Evolutionary conservation across 2,797 vertebrate genomes (phyloP).

Genomic region (Borostomias antarcticus): DNA sequence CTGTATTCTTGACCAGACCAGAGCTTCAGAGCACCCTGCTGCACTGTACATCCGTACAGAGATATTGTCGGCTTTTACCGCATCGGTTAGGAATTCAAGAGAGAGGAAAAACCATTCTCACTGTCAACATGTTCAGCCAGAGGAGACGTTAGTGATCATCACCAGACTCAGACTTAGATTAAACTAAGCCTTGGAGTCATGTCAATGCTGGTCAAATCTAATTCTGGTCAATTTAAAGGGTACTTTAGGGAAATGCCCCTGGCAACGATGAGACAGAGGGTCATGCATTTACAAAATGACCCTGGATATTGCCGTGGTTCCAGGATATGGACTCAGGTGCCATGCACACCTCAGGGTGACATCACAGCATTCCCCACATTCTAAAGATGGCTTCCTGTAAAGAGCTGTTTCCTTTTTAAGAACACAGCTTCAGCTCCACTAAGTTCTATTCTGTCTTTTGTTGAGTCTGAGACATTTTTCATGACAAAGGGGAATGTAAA

Average conservation of each 20-base stretch:
- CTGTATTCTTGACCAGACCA: background rate
- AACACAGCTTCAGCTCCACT: slow-evolving; percentile 71
- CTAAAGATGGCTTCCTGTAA: slow-evolving; percentile 61
- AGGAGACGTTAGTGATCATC: background rate
- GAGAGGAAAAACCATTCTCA: background rate
- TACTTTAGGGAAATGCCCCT: background rate
- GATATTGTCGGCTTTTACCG: background rate
- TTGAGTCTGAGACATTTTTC: slow-evolving; percentile 81
- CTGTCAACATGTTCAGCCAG: background rate
- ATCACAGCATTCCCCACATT: slow-evolving; percentile 57
- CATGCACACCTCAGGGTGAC: slow-evolving; percentile 58
- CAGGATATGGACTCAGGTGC: slow-evolving; percentile 60
- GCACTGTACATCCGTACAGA: background rate
- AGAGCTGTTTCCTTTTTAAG: slow-evolving; percentile 74
- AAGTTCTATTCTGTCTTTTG: slow-evolving; percentile 65
- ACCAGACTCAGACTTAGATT: no score
- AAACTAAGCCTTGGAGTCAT: background rate
- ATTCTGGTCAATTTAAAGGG: background rate
- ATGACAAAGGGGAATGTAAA: slow-evolving; percentile 84
- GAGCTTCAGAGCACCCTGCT: background rate
- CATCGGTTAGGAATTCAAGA: background rate
- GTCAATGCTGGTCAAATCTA: background rate
- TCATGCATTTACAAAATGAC: background rate
- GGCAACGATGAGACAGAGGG: background rate
- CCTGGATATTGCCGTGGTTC: slow-evolving; percentile 23